Conservation (phyloP, 2,113 vertebrate species). For the Quiscalus mexicanus region DNA sequence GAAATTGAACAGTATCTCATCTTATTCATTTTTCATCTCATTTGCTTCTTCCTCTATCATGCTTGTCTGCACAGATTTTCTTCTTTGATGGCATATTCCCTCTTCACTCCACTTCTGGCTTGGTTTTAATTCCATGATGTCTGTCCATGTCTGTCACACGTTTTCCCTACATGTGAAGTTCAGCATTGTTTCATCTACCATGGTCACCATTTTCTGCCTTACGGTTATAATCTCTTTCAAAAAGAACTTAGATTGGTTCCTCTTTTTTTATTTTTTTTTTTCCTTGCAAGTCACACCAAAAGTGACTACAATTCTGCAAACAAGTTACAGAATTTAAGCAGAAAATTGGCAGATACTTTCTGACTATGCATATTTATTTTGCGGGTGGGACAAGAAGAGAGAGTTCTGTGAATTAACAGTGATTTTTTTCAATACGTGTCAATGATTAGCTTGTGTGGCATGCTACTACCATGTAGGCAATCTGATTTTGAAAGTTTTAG, state of each 20-base stretch:
- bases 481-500: background rate
- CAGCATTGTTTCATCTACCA: background rate
- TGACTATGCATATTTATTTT: background rate
- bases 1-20: background rate
- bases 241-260: background rate
- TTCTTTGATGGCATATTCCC: background rate
- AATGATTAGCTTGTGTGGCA: background rate
- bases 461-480: background rate
- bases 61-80: background rate
- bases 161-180: background rate
- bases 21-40: background rate
- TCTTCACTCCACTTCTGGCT: background rate
- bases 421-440: background rate
- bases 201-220: background rate
- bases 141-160: background rate
- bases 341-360: background rate
- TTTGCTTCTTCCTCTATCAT: background rate
- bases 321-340: background rate
- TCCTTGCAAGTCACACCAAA: background rate
- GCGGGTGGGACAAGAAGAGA: background rate
- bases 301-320: background rate
- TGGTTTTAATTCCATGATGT: background rate
- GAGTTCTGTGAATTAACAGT: background rate
- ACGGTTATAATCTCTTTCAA: background rate
- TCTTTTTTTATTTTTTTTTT: background rate